A percentile compares a stretch with the other conserved stretches of the same genome.
phyloP scores from a whole-genome alignment of 2,113 vertebrate genomes.

The Patagioenas fasciata region DNA sequence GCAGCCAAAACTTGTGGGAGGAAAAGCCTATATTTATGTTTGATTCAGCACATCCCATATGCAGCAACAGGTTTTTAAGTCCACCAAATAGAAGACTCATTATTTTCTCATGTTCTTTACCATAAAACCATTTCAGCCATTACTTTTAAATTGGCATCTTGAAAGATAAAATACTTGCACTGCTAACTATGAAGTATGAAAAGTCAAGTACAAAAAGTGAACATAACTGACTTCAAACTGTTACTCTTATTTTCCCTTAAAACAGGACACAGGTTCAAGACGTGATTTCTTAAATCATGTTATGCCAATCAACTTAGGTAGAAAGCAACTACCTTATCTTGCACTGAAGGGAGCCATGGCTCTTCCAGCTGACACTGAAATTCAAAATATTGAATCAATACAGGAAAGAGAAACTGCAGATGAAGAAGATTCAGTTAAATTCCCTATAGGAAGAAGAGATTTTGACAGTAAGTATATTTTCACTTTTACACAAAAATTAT shows the following conservation, averaged over 20 bases:
- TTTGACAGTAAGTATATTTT: slow-evolving; percentile 83
- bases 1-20: background rate
- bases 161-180: background rate
- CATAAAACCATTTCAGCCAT: background rate
- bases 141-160: background rate
- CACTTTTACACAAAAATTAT: background rate
- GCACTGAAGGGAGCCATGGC: slow-evolving; percentile 69
- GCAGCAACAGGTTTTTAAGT: background rate
- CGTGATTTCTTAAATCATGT: slow-evolving; percentile 60
- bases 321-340: slow-evolving; percentile 71
- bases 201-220: background rate
- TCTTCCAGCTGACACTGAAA: slow-evolving; percentile 71
- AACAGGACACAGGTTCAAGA: slow-evolving; percentile 70
- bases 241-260: slow-evolving; percentile 2
- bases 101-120: background rate
- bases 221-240: background rate
- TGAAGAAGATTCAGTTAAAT: slow-evolving; percentile 77
- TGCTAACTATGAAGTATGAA: background rate
- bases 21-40: background rate
- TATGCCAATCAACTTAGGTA: slow-evolving; percentile 52
- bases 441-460: slow-evolving; percentile 83
- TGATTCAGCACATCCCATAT: background rate
- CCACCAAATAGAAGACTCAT: background rate
- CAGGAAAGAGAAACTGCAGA: slow-evolving; percentile 77
- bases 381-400: slow-evolving; percentile 68